phyloP scores from a whole-genome alignment of 2,888 invertebrate genomes.

The Dynastes grantii region DNA sequence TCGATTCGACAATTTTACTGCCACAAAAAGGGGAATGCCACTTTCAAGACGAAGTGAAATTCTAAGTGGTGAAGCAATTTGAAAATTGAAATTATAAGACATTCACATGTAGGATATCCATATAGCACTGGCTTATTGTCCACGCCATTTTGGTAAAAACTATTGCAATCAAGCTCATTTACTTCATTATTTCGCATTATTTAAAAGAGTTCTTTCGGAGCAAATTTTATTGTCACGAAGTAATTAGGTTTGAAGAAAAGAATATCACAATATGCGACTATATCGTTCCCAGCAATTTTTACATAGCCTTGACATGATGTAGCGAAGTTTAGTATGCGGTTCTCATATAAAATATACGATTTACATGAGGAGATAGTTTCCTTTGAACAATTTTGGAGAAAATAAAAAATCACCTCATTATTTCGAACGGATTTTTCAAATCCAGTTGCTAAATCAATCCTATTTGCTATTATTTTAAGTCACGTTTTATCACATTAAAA shows the following conservation, averaged over 20 bases:
- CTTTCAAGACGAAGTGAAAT: too few relatives aligned
- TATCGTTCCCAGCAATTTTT: not conserved
- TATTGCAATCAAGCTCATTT: too few relatives aligned
- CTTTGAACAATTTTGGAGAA: not conserved
- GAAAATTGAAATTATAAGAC: too few relatives aligned
- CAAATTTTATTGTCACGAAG: constrained; percentile 1
- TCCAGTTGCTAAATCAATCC: not conserved
- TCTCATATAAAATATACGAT: not conserved
- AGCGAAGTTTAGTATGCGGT: not conserved
- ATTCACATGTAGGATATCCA: too few relatives aligned
- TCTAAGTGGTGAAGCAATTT: too few relatives aligned
- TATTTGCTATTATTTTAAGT: not conserved
- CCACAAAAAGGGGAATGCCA: too few relatives aligned
- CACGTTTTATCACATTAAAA: too few relatives aligned
- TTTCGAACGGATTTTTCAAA: not conserved
- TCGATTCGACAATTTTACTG: too few relatives aligned
- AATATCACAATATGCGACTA: not conserved
- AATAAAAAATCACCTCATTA: not conserved
- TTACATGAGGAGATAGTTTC: not conserved
- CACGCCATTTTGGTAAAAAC: too few relatives aligned
- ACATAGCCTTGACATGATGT: constrained; percentile 2
- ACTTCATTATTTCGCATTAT: too few relatives aligned
- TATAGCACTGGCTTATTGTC: too few relatives aligned
- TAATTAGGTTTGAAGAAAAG: not conserved
- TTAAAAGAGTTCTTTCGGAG: not conserved